A percentile compares a stretch with the other conserved stretches of the same genome.
Evolutionary conservation across 2,888 invertebrate genomes (phyloP).

Genomic region (Punctoribates punctum): DNA sequence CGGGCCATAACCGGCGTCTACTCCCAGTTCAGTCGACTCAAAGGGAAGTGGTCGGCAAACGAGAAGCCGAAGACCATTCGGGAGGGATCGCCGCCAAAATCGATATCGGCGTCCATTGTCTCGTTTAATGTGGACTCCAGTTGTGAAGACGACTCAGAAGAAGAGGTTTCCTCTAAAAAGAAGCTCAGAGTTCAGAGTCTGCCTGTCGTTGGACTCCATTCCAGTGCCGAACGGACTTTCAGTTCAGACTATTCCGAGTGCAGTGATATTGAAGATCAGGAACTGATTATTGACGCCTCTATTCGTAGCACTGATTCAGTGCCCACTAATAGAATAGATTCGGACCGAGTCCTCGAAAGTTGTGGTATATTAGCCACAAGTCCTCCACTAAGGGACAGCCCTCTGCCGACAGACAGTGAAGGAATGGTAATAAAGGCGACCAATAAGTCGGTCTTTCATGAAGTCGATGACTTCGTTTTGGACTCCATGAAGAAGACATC

Average conservation of each 20-base stretch:
- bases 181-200: constrained; percentile 22
- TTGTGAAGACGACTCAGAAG: constrained; percentile 42
- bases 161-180: constrained; percentile 43
- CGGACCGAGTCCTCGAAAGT: constrained; percentile 53
- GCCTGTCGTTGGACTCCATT: neutral
- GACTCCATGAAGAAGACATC: constrained; percentile 49
- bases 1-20: constrained; percentile 58
- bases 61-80: constrained; percentile 25
- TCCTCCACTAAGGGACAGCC: constrained; percentile 45
- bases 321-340: neutral
- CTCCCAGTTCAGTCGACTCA: constrained; percentile 39
- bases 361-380: constrained; percentile 54
- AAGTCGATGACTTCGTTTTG: constrained; percentile 49
- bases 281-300: neutral
- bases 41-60: constrained; percentile 40
- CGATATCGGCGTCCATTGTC: neutral
- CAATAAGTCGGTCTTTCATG: constrained; percentile 43
- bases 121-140: constrained; percentile 16
- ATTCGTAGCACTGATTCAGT: constrained; percentile 25
- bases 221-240: constrained; percentile 47
- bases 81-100: constrained; percentile 1
- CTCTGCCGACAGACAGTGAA: neutral
- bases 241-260: constrained; percentile 49
- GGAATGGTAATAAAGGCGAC: neutral
- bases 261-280: constrained; percentile 47